These are phyloP conservation scores for Lynx canadensis DNA, from an alignment of 2,113 vertebrate species.

Conservation along the genomic window DNA sequence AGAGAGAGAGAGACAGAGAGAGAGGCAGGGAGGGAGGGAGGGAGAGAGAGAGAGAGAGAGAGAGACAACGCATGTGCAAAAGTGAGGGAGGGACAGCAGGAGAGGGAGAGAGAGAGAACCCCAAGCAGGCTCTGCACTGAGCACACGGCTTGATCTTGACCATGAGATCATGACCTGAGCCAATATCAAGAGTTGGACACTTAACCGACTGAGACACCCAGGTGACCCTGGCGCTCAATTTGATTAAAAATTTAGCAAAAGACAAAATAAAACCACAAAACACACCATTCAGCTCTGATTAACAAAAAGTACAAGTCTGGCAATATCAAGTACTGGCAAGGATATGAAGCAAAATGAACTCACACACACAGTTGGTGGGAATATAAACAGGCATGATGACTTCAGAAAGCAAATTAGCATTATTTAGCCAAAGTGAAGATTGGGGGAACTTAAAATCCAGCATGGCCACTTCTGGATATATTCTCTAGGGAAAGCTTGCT, in stretches of 20 bases:
- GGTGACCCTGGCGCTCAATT: neutral
- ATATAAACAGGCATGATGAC: neutral
- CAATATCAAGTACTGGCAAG: neutral
- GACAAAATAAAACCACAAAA: neutral
- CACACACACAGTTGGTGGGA: too few species aligned
- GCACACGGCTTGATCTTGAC: too few species aligned
- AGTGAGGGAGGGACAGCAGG: too few species aligned
- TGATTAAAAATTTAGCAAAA: slow-evolving; percentile 5
- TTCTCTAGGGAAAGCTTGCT: neutral
- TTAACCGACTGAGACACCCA: too few species aligned
- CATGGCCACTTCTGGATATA: neutral
- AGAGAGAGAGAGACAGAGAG: too few species aligned
- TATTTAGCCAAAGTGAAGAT: neutral
- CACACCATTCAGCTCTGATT: neutral
- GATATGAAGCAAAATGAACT: neutral
- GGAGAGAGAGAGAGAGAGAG: rapidly evolving
- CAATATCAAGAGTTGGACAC: too few species aligned
- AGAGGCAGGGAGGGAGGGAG: too few species aligned
- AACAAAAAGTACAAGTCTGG: neutral
- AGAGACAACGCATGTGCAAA: too few species aligned
- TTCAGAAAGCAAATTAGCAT: neutral
- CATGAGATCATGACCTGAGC: too few species aligned
- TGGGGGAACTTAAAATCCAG: neutral
- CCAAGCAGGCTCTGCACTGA: too few species aligned
- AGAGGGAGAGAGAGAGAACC: too few species aligned